A percentile compares a stretch with the other conserved stretches of the same genome.
Evolutionary conservation across 2,797 vertebrate genomes (phyloP).

Genomic region (Carcharodon carcharias): DNA sequence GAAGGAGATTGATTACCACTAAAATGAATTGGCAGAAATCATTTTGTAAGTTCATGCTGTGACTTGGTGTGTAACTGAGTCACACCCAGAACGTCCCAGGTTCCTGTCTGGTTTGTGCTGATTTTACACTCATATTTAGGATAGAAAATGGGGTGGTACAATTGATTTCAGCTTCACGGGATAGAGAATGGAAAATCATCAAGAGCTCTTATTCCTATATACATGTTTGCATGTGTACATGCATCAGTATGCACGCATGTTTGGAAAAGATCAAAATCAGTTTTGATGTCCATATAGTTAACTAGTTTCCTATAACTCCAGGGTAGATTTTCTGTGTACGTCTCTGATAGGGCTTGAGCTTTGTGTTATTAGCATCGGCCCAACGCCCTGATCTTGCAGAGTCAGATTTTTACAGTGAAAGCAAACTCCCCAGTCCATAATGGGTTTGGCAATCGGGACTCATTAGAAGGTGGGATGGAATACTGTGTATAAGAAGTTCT

Average conservation of each 20-base stretch:
- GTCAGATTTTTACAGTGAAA: not conserved
- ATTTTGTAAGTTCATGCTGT: not conserved
- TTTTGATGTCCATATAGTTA: not conserved
- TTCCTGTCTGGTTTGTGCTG: not conserved
- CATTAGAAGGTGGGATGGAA: not conserved
- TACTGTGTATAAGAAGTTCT: not conserved
- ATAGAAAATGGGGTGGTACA: not conserved
- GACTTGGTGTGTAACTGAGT: not conserved
- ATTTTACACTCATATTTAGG: not conserved
- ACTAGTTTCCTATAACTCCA: not conserved
- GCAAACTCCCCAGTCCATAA: not conserved
- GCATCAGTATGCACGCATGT: not conserved
- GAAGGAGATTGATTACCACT: not conserved
- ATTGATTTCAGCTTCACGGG: not conserved
- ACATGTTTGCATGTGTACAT: too few species aligned
- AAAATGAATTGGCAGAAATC: conserved; percentile 13
- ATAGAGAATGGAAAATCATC: too few species aligned
- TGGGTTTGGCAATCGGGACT: not conserved
- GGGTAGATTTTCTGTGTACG: not conserved
- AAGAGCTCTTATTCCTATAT: too few species aligned
- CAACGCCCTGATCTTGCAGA: not conserved
- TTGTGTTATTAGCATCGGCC: too few species aligned
- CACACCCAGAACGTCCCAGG: not conserved
- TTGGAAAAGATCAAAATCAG: not conserved
- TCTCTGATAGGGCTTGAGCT: too few species aligned